Evolutionary conservation across 2,888 invertebrate genomes (phyloP), one percentile per base, ranked within the genome.

Genomic region (Oxytorus armatus): DNA sequence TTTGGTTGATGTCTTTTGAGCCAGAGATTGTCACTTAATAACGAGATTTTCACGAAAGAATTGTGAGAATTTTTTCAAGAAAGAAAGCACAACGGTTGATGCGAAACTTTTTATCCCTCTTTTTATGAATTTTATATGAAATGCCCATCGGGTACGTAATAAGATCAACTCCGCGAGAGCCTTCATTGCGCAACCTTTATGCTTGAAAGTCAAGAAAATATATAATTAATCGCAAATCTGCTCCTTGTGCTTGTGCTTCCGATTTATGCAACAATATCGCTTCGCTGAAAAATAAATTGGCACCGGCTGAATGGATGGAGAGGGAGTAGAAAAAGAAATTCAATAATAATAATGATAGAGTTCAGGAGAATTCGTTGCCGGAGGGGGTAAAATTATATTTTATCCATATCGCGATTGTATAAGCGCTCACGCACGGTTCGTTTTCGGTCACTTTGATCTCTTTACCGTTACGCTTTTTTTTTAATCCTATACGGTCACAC

Each of bases 1-100:
- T 18, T 51, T 18, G 57, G 25, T 33, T 44, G 39, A 39, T 63
- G 25, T 36, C 51, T 69, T 21, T 8, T 23, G 21, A 29, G 55
- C 55, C 33, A 61, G 11, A 55, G 47, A 47, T 77, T 63, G 63
- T 55, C 65, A 47, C n/a, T 23, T 53, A 23, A 65, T 77, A 77
- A 77, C 47, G 51, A 77, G 57, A 70, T 77, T 65, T 57, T n/a
- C 14, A 23, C 36, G 36, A 23, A 10, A 25, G 11, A 11, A 14
- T 7, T 7, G n/a, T 5, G 39, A 14, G 39, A 53, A 11, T 25
- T 68, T 23, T 16, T 39, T 11, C 21, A 16, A 68, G 25, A 49
- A 72, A 44, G 44, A 55, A 61, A 3, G 39, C 5, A 63, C 3
- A 65, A 29, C 16, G 18, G 5, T 10, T 5, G 29, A 18, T 4